Base-by-base conservation (phyloP, 2,113 vertebrate genomes). In the Bambusicola thoracicus region DNA sequence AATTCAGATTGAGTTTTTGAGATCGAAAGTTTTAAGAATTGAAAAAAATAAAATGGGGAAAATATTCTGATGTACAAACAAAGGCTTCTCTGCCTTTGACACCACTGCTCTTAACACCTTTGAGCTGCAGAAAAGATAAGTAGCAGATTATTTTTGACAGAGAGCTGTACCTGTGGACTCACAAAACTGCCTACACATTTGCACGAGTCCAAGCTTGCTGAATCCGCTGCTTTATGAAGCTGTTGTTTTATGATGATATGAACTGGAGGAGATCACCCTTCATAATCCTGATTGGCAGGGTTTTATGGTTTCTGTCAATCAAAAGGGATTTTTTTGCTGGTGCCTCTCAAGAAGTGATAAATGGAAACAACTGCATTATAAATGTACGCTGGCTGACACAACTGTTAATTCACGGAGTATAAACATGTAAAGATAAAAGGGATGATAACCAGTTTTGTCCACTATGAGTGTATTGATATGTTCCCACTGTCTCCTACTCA, bases 131-230 rank as follows among this genome's bases (percentile, higher is more conserved):
- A 53, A 63, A 29, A 55, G 11, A 56, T 36, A 65, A 69, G 14
- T 25, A 7, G 7, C 3, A 59, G 30, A 38, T 81, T 74, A 43
- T 59, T 74, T 89, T 75, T 65, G 20, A 7, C 11, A 24, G 3
- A 4, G 6, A 21, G 16, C 22, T 81, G 43, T 49, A 80, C 36
- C 34, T 41, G 4, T 34, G 16, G 10, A 10, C 15, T 68, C 46
- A 40, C 3, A 79, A 74, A 29, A 14, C 5, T 0, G 0, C 6
- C 18, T 7, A 11, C 24, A 24, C 41, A 12, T 32, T 48, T 19
- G 18, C 2, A 3, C 10, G 22, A 76, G 36, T 58, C 24, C 40
- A 63, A 7, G 3, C 67, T 75, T 79, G 6, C 20, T 79, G 46
- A 27, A 36, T 34, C 5, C 34, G 4, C 14, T 73, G 19, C 6